Percentiles rank a stretch among this genome's conserved stretches.
phyloP scores from a whole-genome alignment of 2,797 vertebrate species.

The Myioborus melanocephalus region DNA sequence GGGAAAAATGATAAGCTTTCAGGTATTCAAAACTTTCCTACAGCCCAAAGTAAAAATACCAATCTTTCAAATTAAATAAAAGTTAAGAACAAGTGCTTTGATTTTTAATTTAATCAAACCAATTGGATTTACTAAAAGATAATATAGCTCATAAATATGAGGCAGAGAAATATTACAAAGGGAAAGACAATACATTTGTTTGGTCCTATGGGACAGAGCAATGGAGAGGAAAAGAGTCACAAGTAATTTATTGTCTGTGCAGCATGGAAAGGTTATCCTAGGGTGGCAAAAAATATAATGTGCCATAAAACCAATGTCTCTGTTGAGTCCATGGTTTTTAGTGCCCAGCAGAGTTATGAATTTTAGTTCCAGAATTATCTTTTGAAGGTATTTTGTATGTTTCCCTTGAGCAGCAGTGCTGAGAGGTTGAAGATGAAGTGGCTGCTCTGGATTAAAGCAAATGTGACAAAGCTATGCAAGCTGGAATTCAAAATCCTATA shows the following conservation, averaged over 20 bases:
- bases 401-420: slow-evolving; percentile 47
- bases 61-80: neutral
- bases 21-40: neutral
- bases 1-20: neutral
- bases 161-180: neutral
- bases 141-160: neutral
- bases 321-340: slow-evolving; percentile 56
- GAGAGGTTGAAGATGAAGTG: slow-evolving; percentile 24
- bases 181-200: slow-evolving; percentile 22
- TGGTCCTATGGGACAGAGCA: neutral
- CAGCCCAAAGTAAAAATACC: neutral
- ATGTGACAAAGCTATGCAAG: neutral
- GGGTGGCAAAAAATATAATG: slow-evolving; percentile 51
- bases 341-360: slow-evolving; percentile 53
- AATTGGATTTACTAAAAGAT: slow-evolving; percentile 10
- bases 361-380: slow-evolving; percentile 57
- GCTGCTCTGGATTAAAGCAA: slow-evolving; percentile 36
- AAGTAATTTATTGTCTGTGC: slow-evolving; percentile 44
- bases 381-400: slow-evolving; percentile 50
- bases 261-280: slow-evolving; percentile 40
- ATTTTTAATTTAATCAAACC: slow-evolving; percentile 11
- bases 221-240: neutral
- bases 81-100: neutral
- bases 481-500: neutral
- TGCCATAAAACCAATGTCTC: slow-evolving; percentile 56